Conservation (phyloP, 2,797 vertebrate genomes). For the Perodicticus potto region DNA sequence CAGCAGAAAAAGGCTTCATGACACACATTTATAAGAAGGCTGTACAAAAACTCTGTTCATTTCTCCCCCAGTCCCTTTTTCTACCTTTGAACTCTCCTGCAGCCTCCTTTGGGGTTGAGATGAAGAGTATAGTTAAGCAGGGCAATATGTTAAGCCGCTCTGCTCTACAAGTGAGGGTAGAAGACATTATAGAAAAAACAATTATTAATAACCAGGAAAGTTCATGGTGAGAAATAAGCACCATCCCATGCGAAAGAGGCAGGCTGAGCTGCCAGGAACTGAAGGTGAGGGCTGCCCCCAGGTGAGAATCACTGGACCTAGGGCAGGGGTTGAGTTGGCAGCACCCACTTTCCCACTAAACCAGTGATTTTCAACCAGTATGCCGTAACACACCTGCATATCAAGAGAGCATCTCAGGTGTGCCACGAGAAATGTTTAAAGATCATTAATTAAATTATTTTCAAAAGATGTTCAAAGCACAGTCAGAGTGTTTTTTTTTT, state of each 20-base stretch:
- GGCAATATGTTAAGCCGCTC: background rate
- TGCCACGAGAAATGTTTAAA: too few species aligned
- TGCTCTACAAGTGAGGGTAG: background rate
- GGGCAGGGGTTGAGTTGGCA: background rate
- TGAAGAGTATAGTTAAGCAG: background rate
- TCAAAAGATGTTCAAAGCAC: too few species aligned
- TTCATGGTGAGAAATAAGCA: background rate
- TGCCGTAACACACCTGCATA: too few species aligned
- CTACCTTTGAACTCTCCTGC: background rate
- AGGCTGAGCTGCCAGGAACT: background rate
- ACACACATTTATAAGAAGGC: background rate
- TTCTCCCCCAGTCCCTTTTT: background rate
- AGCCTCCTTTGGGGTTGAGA: background rate
- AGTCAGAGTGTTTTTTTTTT: too few species aligned
- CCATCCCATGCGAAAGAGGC: background rate
- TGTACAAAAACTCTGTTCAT: background rate
- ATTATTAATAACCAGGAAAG: background rate
- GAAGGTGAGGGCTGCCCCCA: background rate
- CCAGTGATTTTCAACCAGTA: too few species aligned
- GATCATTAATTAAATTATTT: too few species aligned
- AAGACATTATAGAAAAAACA: background rate
- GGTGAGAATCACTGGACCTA: background rate
- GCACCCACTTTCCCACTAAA: background rate
- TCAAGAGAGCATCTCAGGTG: too few species aligned
- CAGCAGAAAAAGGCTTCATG: background rate